Evolutionary conservation across 2,888 invertebrate genomes (phyloP).

Genomic region (Diaphora mendica): DNA sequence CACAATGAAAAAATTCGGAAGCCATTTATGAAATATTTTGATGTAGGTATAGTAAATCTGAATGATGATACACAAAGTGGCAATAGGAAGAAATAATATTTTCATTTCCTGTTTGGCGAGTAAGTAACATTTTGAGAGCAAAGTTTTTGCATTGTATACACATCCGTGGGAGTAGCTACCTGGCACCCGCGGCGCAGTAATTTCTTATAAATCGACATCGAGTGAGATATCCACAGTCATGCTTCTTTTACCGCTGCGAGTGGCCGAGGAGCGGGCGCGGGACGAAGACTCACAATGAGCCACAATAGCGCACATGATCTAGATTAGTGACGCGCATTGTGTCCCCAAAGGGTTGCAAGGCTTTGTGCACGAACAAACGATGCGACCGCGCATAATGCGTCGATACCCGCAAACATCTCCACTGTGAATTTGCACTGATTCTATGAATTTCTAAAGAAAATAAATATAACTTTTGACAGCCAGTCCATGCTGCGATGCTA

Average conservation of each 20-base stretch:
- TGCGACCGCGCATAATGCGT: conserved; percentile 71
- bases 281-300: conserved; percentile 63
- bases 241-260: conserved; percentile 65
- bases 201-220: conserved; percentile 85
- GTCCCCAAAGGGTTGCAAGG: conserved; percentile 83
- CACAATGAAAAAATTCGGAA: conserved; percentile 56
- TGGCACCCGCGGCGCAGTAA: conserved; percentile 80
- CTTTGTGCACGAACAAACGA: conserved; percentile 72
- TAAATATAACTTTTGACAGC: conserved; percentile 86
- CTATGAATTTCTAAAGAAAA: conserved; percentile 86
- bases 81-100: conserved; percentile 79
- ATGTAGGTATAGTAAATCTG: conserved; percentile 35
- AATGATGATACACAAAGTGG: conserved; percentile 57
- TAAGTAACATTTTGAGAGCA: conserved; percentile 68
- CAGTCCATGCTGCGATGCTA: conserved; percentile 76
- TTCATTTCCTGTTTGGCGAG: conserved; percentile 81
- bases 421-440: conserved; percentile 80
- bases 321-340: conserved; percentile 86
- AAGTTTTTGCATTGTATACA: conserved; percentile 74
- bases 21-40: conserved; percentile 58
- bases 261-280: conserved; percentile 50
- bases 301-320: conserved; percentile 84
- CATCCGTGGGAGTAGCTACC: conserved; percentile 83
- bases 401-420: conserved; percentile 79
- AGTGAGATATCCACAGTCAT: conserved; percentile 81